A percentile compares a stretch with the other conserved stretches of the same genome.
Evolutionary conservation across 2,113 vertebrate species (phyloP).

Genomic region (Charina bottae): DNA sequence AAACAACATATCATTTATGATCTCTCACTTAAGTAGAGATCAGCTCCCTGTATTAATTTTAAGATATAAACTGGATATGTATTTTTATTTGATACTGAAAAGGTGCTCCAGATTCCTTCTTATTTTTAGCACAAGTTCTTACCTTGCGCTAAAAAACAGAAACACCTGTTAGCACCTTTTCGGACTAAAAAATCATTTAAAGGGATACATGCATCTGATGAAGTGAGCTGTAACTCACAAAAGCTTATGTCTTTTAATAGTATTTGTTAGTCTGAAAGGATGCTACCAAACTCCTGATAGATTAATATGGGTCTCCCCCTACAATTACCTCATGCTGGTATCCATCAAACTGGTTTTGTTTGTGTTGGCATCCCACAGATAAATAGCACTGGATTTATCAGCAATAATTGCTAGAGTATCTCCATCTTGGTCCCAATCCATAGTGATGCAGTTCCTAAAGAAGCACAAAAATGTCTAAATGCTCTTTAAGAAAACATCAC

Average conservation of each 20-base stretch:
- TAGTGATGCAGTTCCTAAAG: slow-evolving; percentile 83
- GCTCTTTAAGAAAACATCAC: background rate
- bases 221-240: too few species aligned
- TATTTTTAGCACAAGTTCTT: too few species aligned
- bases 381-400: slow-evolving; percentile 88
- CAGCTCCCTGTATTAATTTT: background rate
- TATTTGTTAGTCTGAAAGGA: too few species aligned
- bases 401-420: slow-evolving; percentile 92
- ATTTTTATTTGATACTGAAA: too few species aligned
- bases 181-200: too few species aligned
- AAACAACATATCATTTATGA: background rate
- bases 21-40: background rate
- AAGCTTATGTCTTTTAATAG: too few species aligned
- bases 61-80: background rate
- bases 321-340: slow-evolving; percentile 86
- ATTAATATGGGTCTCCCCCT: too few species aligned
- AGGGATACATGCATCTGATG: too few species aligned
- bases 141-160: too few species aligned
- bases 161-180: too few species aligned
- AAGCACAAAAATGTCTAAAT: slow-evolving; percentile 33
- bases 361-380: slow-evolving; percentile 93
- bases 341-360: slow-evolving; percentile 92
- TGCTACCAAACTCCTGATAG: too few species aligned
- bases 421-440: slow-evolving; percentile 99
- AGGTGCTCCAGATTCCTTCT: too few species aligned